These are phyloP conservation scores for Cryptocheilus praepositus DNA, from an alignment of 2,888 invertebrate species.

Conservation along the genomic window DNA sequence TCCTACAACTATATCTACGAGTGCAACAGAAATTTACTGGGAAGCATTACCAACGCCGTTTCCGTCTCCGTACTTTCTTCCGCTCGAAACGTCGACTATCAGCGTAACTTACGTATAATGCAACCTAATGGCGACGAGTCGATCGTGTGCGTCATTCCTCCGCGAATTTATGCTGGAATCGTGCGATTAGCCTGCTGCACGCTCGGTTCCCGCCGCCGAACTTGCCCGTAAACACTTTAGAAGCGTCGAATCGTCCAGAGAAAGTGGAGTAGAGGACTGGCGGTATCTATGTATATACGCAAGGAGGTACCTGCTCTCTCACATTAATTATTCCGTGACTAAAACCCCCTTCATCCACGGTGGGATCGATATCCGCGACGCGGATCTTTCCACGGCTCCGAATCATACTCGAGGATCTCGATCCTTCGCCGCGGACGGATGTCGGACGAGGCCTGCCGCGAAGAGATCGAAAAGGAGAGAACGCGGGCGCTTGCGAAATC, in stretches of 20 bases:
- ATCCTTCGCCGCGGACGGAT: slow-evolving; percentile 35
- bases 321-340: slow-evolving; percentile 59
- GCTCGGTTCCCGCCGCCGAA: too few species aligned
- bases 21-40: too few species aligned
- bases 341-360: slow-evolving; percentile 52
- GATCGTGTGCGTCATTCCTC: slow-evolving; percentile 24
- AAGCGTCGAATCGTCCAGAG: slow-evolving; percentile 49
- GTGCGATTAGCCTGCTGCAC: slow-evolving; percentile 39
- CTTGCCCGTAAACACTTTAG: slow-evolving; percentile 46
- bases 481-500: too few species aligned
- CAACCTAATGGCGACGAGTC: too few species aligned
- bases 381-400: slow-evolving; percentile 52
- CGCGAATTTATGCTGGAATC: slow-evolving; percentile 35
- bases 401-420: slow-evolving; percentile 41
- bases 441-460: too few species aligned
- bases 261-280: slow-evolving; percentile 55
- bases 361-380: slow-evolving; percentile 51
- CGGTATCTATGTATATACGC: slow-evolving; percentile 31
- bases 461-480: too few species aligned
- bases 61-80: too few species aligned
- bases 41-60: too few species aligned
- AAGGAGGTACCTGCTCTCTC: slow-evolving; percentile 60
- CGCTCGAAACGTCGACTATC: too few species aligned
- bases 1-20: too few species aligned
- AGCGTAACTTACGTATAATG: too few species aligned